These are phyloP conservation scores for Myxocyprinus asiaticus DNA, from an alignment of 2,113 vertebrate species.

Conservation along the genomic window DNA sequence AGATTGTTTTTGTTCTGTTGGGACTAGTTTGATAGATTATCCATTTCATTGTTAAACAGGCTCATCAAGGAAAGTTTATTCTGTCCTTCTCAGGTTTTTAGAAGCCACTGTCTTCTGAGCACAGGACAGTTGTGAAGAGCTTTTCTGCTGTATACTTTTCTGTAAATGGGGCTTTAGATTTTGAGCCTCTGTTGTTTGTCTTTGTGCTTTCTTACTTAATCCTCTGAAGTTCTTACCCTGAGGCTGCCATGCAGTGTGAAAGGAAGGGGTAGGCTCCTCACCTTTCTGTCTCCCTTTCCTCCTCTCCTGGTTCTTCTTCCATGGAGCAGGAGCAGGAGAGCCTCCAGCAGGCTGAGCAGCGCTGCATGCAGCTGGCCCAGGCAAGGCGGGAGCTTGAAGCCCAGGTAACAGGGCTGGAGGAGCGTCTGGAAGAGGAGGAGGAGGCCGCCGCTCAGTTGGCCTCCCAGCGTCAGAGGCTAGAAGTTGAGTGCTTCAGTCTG, in stretches of 20 bases:
- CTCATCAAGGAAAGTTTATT: background rate
- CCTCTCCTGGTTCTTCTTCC: slow-evolving; percentile 6
- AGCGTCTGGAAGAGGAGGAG: slow-evolving; percentile 74
- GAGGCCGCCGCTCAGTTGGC: slow-evolving; percentile 63
- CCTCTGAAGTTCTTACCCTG: background rate
- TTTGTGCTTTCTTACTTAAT: slow-evolving; percentile 9
- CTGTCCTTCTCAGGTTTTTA: background rate
- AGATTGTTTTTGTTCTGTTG: background rate
- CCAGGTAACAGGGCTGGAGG: slow-evolving; percentile 68
- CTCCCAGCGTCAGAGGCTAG: slow-evolving; percentile 67
- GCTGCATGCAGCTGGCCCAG: slow-evolving; percentile 70
- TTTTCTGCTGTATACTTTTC: background rate
- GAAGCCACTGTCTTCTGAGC: background rate
- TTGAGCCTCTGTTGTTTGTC: background rate
- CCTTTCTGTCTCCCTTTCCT: background rate
- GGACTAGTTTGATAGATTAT: slow-evolving; percentile 24
- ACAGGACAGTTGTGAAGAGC: background rate
- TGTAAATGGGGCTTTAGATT: too few species aligned
- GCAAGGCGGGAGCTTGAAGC: slow-evolving; percentile 67
- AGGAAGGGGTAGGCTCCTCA: background rate
- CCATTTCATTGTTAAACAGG: background rate
- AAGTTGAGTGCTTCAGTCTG: slow-evolving; percentile 71
- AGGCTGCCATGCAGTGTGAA: background rate
- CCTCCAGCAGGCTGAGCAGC: slow-evolving; percentile 67
- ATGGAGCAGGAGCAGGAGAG: slow-evolving; percentile 70